A percentile compares a stretch with the other conserved stretches of the same genome.
Evolutionary conservation across 2,888 invertebrate genomes (phyloP).

Genomic region (Eupithecia pulchellata): DNA sequence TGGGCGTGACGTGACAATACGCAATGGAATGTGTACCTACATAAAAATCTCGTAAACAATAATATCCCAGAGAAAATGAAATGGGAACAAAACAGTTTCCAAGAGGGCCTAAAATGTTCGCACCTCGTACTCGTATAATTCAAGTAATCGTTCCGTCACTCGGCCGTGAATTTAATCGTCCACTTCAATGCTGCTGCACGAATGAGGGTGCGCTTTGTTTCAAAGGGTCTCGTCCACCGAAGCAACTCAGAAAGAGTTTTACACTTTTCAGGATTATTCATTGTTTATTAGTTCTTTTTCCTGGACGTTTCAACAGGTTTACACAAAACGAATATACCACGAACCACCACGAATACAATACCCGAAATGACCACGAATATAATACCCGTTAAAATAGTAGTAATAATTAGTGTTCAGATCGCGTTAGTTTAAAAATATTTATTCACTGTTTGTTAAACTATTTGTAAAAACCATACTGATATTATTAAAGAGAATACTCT

Average conservation of each 20-base stretch:
- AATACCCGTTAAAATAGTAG: too few species aligned
- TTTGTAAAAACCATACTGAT: too few species aligned
- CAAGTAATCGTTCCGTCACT: neutral
- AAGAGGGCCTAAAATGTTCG: neutral
- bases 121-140: neutral
- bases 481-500: too few species aligned
- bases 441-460: too few species aligned
- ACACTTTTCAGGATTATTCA: neutral
- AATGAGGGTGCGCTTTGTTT: neutral
- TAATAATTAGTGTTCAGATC: too few species aligned
- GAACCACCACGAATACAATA: too few species aligned
- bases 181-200: neutral
- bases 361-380: too few species aligned
- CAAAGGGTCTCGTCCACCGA: neutral
- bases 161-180: neutral
- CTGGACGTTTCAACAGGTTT: too few species aligned
- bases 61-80: neutral
- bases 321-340: too few species aligned
- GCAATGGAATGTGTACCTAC: neutral
- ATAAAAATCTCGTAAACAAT: neutral
- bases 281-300: too few species aligned
- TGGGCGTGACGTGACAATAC: neutral
- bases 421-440: too few species aligned
- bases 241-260: neutral
- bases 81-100: neutral